Evolutionary conservation across 2,113 vertebrate species (phyloP).

Genomic region (Dolichotis patagonum): DNA sequence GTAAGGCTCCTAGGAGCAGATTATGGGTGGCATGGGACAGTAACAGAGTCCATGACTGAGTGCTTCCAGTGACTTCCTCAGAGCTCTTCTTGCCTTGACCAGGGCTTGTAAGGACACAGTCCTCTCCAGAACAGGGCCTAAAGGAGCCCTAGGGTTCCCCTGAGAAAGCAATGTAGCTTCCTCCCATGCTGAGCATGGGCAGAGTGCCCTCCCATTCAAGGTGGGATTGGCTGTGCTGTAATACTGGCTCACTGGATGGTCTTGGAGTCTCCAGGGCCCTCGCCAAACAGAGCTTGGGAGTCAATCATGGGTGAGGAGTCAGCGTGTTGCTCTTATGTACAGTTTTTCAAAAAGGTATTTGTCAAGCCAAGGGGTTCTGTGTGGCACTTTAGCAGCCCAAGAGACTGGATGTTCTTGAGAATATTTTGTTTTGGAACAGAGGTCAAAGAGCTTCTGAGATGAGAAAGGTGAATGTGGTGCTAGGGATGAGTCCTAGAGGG

Average conservation of each 20-base stretch:
- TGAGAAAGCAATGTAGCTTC: neutral
- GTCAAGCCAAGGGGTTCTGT: neutral
- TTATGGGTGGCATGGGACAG: neutral
- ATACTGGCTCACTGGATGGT: neutral
- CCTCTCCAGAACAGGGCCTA: neutral
- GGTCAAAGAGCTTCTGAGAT: neutral
- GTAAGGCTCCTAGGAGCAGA: conserved; percentile 87
- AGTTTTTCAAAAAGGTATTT: neutral
- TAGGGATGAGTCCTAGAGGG: neutral
- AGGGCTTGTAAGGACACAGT: neutral
- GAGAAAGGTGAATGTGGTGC: neutral
- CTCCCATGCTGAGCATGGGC: neutral
- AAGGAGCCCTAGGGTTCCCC: neutral
- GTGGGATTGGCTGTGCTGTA: neutral
- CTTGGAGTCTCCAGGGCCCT: neutral
- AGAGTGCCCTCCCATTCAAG: neutral
- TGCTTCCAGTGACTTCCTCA: neutral
- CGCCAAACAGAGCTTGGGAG: neutral
- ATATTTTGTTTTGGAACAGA: neutral
- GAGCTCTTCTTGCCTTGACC: neutral
- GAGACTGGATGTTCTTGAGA: neutral
- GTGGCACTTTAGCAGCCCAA: neutral
- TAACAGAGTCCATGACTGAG: too few species aligned
- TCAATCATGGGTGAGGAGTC: neutral
- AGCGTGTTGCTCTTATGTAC: neutral